A percentile compares a stretch with the other conserved stretches of the same genome.
Evolutionary conservation across 92 coral and sea anemone species (phyloP).

Genomic region (Anthopleura xanthogrammica): DNA sequence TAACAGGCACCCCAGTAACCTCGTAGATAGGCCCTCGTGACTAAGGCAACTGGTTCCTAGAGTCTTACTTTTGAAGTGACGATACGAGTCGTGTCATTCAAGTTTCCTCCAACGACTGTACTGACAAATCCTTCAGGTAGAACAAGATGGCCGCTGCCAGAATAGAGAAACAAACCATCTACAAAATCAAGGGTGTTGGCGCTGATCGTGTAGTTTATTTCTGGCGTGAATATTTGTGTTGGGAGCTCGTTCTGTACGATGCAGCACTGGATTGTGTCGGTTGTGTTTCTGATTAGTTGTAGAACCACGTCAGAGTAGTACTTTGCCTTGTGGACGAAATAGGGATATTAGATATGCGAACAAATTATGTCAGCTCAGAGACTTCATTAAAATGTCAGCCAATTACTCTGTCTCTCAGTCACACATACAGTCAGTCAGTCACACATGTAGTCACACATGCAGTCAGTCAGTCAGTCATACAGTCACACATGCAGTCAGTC

Average conservation of each 20-base stretch:
- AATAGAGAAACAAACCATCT: slow-evolving; percentile 12
- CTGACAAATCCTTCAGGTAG: slow-evolving; percentile 20
- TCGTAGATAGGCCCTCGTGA: too few relatives aligned
- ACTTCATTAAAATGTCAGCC: too few relatives aligned
- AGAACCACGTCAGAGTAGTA: slow-evolving; percentile 8
- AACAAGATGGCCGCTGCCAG: slow-evolving; percentile 34
- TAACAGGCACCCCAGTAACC: too few relatives aligned
- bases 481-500: background rate
- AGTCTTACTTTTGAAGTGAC: background rate
- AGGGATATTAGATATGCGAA: too few relatives aligned
- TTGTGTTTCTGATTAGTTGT: background rate
- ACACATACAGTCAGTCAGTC: background rate
- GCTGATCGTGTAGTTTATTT: slow-evolving; percentile 31
- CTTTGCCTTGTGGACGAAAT: slow-evolving; percentile 6
- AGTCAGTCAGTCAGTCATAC: background rate
- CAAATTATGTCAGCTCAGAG: too few relatives aligned
- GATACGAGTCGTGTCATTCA: slow-evolving; percentile 13
- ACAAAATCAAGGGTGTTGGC: slow-evolving; percentile 28
- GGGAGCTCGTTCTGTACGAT: slow-evolving; percentile 44
- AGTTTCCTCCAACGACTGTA: slow-evolving; percentile 15
- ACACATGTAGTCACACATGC: background rate
- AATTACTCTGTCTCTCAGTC: too few relatives aligned
- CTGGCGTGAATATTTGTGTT: slow-evolving; percentile 29
- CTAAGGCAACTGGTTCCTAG: too few relatives aligned
- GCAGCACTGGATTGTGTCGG: slow-evolving; percentile 17